Evolutionary conservation across 2,888 invertebrate genomes (phyloP), one percentile per base, ranked within the genome.

Genomic region (Lissocephala sabroskyi): DNA sequence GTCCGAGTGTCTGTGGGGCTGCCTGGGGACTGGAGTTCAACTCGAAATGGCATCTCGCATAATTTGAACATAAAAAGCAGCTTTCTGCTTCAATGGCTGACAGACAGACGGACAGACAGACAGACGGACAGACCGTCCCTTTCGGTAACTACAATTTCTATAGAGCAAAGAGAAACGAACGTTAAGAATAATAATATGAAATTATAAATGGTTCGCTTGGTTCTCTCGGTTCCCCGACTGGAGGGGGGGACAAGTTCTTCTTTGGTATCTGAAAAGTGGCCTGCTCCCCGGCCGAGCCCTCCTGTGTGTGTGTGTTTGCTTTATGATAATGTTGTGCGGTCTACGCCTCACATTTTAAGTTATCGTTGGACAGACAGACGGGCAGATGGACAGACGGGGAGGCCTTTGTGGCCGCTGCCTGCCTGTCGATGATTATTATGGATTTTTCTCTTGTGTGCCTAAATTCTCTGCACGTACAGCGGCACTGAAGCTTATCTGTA

Each of bases 401-500:
- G 41, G 43, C 16, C 16, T 47, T 13, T 28, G 50, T 45, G 40
- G 45, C 33, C 39, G 33, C 45, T 51, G 46, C 53, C 28, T 57
- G 66, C 50, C 64, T 65, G 66, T 56, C 65, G 62, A 71, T 70
- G 70, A 73, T 76, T 76, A 76, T 71, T 71, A 75, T 71, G 32
- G 41, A 28, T 13, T 10, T 11, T 41, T 36, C 17, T 47, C 17
- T 36, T 36, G 71, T 70, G 63, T 65, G 70, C 65, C 62, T 58
- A 75, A 77, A 77, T 74, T 71, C 73, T 62, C 71, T 73, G 77
- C 73, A 73, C 73, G 73, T 73, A 62, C 56, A n/a, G n/a, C 57
- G 65, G 70, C 64, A 66, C 56, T 75, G 75, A 66, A 75, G 73
- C 73, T 74, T 71, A 71, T 71, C 75, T 71, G 73, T 77, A 74